Evolutionary conservation across 2,797 vertebrate species (phyloP).

Genomic region (Scyliorhinus canicula): DNA sequence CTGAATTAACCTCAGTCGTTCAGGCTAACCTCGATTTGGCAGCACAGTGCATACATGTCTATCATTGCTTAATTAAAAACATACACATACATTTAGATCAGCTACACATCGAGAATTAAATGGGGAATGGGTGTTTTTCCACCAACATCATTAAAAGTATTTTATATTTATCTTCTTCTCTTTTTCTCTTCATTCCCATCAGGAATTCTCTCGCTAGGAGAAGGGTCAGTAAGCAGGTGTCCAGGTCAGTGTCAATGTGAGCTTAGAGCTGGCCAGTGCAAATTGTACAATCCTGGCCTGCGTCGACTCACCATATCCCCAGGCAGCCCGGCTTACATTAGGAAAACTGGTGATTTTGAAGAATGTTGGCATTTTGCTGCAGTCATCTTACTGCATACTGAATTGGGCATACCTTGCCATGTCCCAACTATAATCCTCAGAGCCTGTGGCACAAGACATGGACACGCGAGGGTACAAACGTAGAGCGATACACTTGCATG

Average conservation of each 20-base stretch:
- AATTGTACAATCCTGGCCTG: neutral
- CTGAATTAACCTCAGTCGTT: slow-evolving; percentile 30
- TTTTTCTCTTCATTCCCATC: neutral
- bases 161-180: neutral
- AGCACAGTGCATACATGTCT: neutral
- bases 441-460: neutral
- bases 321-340: neutral
- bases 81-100: neutral
- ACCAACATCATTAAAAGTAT: neutral
- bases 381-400: neutral
- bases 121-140: neutral
- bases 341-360: neutral
- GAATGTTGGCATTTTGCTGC: neutral
- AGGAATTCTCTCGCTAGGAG: neutral
- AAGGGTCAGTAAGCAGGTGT: neutral
- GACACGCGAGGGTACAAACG: neutral
- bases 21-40: neutral
- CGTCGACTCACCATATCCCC: neutral
- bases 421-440: neutral
- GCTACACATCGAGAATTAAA: neutral
- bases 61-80: slow-evolving; percentile 35
- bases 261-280: neutral
- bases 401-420: neutral
- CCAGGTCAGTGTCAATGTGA: neutral
- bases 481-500: neutral